Evolutionary conservation across 2,113 vertebrate species (phyloP).

Genomic region (Perognathus longimembris): DNA sequence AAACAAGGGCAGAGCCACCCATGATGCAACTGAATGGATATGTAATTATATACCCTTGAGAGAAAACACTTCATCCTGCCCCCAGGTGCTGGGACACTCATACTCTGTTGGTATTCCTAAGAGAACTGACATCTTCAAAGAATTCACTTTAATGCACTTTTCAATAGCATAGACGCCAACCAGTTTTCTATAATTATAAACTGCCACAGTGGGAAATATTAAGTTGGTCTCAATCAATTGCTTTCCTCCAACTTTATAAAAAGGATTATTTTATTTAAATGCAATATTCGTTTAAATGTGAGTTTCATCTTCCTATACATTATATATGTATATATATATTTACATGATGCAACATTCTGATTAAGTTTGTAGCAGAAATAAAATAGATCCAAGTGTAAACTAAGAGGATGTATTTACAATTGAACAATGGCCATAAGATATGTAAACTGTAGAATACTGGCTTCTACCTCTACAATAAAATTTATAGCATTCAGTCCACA

Average conservation of each 20-base stretch:
- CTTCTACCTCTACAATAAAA: not conserved
- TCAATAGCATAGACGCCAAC: not conserved
- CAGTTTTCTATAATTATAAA: not conserved
- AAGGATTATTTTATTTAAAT: not conserved
- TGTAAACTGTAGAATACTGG: not conserved
- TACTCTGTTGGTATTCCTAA: not conserved
- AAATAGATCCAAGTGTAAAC: not conserved
- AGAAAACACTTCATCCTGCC: slow-evolving; percentile 33
- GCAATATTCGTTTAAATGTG: too few relatives aligned
- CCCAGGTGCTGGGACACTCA: slow-evolving; percentile 16
- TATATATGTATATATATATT: not conserved
- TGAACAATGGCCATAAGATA: not conserved
- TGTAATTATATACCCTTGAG: not conserved
- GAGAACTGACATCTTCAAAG: slow-evolving; percentile 16
- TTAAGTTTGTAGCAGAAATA: not conserved
- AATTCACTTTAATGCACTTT: not conserved
- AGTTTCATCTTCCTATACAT: not conserved
- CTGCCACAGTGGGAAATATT: not conserved
- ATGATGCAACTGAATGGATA: slow-evolving; percentile 52
- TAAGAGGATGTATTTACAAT: not conserved
- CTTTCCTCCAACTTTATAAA: not conserved
- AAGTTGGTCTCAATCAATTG: not conserved
- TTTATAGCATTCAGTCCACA: not conserved
- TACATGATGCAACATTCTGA: not conserved
- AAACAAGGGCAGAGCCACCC: slow-evolving; percentile 54